These are phyloP conservation scores for Zaprionus africanus DNA, from an alignment of 1,140 invertebrate species.

Conservation along the genomic window DNA sequence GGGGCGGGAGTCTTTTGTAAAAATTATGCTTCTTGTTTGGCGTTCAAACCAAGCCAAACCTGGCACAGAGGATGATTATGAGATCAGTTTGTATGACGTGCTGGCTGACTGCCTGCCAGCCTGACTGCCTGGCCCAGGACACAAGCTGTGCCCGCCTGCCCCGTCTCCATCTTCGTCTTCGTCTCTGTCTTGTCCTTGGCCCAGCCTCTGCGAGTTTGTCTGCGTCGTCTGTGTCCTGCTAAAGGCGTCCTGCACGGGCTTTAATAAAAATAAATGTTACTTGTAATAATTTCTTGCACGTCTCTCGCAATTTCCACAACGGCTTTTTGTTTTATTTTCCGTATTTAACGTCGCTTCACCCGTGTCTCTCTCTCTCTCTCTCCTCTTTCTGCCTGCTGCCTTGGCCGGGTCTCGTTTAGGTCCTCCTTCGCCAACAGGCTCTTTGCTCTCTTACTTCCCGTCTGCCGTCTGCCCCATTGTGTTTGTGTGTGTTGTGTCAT, in stretches of 20 bases:
- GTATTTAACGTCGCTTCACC: conserved; percentile 56
- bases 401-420: not conserved
- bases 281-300: conserved; percentile 77
- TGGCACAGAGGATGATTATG: conserved; percentile 70
- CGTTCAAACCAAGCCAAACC: conserved; percentile 68
- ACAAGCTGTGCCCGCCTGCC: conserved; percentile 21
- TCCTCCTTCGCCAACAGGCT: not conserved
- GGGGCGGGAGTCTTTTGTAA: conserved; percentile 45
- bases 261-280: conserved; percentile 82
- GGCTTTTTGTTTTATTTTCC: conserved; percentile 51
- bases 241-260: conserved; percentile 45
- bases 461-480: conserved; percentile 60
- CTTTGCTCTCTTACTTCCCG: conserved; percentile 46
- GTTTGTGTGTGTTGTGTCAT: conserved; percentile 3
- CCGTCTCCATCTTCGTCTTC: not conserved
- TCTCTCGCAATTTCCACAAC: conserved; percentile 68
- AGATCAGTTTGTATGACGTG: conserved; percentile 79
- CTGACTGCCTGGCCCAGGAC: conserved; percentile 31
- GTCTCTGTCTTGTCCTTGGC: not conserved
- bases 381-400: not conserved
- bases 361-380: not conserved
- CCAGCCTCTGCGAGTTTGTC: conserved; percentile 2
- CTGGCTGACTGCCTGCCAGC: conserved; percentile 28
- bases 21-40: conserved; percentile 75
- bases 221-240: conserved; percentile 22